Conservation (phyloP, 2,888 invertebrate genomes). For the Hydrotaea diabolus region DNA sequence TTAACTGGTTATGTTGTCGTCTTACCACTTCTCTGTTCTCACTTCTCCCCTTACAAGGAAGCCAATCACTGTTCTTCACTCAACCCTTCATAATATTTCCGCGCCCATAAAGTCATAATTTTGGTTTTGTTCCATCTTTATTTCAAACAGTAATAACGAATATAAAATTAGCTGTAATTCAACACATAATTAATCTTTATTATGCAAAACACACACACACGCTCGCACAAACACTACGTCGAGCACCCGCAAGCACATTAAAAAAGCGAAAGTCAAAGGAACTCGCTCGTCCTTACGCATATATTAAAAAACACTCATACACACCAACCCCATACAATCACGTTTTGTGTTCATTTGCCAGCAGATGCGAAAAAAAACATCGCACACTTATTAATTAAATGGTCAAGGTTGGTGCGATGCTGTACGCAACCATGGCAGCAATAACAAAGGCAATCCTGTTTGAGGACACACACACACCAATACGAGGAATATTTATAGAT, state of each 20-base stretch:
- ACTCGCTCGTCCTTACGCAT: neutral
- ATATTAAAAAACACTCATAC: neutral
- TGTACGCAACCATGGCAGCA: slow-evolving; percentile 1
- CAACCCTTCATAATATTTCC: too few species aligned
- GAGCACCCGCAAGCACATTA: too few species aligned
- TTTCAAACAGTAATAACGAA: neutral
- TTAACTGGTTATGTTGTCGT: too few species aligned
- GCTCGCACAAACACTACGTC: neutral
- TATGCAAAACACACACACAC: neutral
- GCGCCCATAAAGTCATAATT: too few species aligned
- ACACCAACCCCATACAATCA: too few species aligned
- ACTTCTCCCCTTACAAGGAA: too few species aligned
- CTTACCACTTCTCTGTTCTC: too few species aligned
- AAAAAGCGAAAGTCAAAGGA: neutral
- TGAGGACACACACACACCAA: neutral
- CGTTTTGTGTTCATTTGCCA: slow-evolving; percentile 7
- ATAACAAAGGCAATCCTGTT: neutral
- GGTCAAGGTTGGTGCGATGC: slow-evolving; percentile 16
- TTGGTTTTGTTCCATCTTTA: too few species aligned
- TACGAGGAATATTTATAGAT: neutral
- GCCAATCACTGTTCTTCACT: too few species aligned
- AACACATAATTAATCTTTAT: slow-evolving; percentile 4
- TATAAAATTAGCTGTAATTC: neutral
- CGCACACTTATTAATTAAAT: slow-evolving; percentile 8
- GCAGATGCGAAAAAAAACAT: neutral